A percentile compares a stretch with the other conserved stretches of the same genome.
phyloP scores from a whole-genome alignment of 1,140 invertebrate species.

The Drosophila micromelanica region DNA sequence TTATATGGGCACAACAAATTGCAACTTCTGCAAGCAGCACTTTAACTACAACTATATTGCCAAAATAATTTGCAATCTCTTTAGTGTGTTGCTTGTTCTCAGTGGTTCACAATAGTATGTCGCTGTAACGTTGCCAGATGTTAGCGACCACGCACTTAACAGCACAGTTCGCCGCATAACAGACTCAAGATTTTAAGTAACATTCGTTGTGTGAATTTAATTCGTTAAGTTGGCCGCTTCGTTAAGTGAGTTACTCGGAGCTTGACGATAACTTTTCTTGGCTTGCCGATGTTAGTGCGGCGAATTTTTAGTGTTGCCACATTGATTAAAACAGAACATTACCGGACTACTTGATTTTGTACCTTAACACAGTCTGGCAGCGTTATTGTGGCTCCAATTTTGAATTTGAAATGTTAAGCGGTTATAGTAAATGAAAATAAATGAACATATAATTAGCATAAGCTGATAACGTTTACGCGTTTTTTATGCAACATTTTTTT shows the following conservation, averaged over 20 bases:
- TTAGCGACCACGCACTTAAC: background rate
- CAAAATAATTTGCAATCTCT: constrained; percentile 45
- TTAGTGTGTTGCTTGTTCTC: constrained; percentile 26
- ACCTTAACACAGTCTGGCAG: background rate
- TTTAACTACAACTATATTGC: constrained; percentile 23
- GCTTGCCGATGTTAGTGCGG: background rate
- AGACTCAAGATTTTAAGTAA: background rate
- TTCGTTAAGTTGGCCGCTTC: constrained; percentile 11
- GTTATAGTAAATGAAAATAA: no score
- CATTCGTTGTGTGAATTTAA: constrained; percentile 1
- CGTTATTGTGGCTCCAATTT: background rate
- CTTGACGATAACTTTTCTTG: background rate
- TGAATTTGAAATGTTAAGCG: no score
- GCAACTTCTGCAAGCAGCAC: constrained; percentile 18
- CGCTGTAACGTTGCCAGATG: constrained; percentile 16
- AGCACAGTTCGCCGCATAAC: constrained; percentile 8
- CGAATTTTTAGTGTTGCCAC: constrained; percentile 10
- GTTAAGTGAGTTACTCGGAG: background rate
- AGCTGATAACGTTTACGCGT: no score
- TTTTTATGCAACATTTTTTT: no score
- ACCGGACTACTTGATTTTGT: background rate
- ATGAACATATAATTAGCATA: no score
- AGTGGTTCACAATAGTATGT: constrained; percentile 29
- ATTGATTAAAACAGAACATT: background rate
- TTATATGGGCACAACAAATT: constrained; percentile 8